phyloP scores from a whole-genome alignment of 2,888 invertebrate genomes.

The Rotaria socialis region DNA sequence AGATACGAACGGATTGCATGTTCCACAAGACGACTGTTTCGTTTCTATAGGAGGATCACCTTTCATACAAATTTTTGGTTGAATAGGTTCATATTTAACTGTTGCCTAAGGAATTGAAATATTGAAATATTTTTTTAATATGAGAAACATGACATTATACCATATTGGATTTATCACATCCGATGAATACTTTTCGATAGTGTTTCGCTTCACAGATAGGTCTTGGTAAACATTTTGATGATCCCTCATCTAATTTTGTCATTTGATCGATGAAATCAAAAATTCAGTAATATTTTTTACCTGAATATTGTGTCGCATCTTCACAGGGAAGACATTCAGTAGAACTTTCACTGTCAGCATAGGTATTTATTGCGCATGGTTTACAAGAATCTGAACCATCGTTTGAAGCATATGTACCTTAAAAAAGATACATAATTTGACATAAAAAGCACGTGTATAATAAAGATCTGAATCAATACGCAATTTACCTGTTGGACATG shows the following conservation, averaged over 20 bases:
- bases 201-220: background rate
- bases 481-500: background rate
- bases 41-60: background rate
- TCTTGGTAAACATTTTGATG: background rate
- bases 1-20: slow-evolving; percentile 28
- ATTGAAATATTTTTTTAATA: background rate
- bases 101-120: background rate
- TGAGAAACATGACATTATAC: background rate
- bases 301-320: background rate
- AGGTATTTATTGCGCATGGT: background rate
- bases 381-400: background rate
- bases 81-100: background rate
- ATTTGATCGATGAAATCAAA: background rate
- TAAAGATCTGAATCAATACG: too few species aligned
- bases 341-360: background rate
- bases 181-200: background rate
- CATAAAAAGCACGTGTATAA: too few species aligned
- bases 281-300: background rate
- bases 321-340: background rate
- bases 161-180: background rate
- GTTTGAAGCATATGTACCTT: background rate
- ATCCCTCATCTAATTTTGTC: background rate
- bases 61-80: background rate
- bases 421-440: too few species aligned
- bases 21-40: background rate